A percentile compares a stretch with the other conserved stretches of the same genome.
Evolutionary conservation across 2,113 vertebrate genomes (phyloP).

Genomic region (Microcebus lehilahytsara): DNA sequence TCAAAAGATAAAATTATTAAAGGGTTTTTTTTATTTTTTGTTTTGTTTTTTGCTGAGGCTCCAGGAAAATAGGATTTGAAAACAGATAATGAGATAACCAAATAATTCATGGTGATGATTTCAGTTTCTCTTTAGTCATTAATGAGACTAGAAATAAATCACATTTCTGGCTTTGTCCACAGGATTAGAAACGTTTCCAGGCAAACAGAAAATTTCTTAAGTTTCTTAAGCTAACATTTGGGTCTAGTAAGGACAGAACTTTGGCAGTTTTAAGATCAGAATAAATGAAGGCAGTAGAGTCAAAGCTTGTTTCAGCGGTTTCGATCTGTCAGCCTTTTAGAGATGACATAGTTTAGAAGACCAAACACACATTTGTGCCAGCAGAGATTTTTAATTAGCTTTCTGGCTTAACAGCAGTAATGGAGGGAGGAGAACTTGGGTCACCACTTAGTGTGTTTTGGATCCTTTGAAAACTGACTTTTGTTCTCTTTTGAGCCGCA

Average conservation of each 20-base stretch:
- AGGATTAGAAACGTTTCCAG: conserved; percentile 29
- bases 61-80: conserved; percentile 42
- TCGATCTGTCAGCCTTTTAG: background rate
- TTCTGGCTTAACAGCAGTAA: conserved; percentile 32
- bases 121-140: conserved; percentile 32
- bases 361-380: background rate
- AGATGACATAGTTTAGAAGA: background rate
- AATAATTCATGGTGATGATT: background rate
- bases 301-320: background rate
- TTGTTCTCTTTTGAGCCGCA: conserved; percentile 5
- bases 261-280: conserved; percentile 36
- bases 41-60: background rate
- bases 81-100: conserved; percentile 40
- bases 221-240: background rate
- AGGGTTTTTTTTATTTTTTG: background rate
- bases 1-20: conserved; percentile 1
- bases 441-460: conserved; percentile 45
- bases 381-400: conserved; percentile 70
- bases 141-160: conserved; percentile 49
- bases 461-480: conserved; percentile 67
- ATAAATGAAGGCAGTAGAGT: conserved; percentile 41
- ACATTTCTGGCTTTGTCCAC: background rate
- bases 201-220: background rate
- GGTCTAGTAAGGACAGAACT: background rate
- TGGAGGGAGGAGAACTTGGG: conserved; percentile 20